Evolutionary conservation across 2,888 invertebrate genomes (phyloP).

Genomic region (Drosophila nr. perissopoda): DNA sequence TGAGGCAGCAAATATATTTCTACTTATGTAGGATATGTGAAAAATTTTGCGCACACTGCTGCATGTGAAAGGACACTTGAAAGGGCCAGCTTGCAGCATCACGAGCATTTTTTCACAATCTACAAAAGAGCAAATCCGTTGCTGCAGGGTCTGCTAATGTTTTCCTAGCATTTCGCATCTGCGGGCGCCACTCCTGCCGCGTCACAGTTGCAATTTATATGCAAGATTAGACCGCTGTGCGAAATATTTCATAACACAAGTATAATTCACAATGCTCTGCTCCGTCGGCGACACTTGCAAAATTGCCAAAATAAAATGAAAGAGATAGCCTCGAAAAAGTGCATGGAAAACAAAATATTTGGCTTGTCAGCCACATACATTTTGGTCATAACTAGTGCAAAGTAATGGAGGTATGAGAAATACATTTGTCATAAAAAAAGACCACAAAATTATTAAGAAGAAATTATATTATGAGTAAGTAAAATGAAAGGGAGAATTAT

Average conservation of each 20-base stretch:
- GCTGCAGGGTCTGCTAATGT: conserved; percentile 19
- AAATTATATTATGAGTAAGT: background rate
- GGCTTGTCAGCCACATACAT: background rate
- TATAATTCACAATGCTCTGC: conserved; percentile 20
- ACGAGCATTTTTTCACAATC: conserved; percentile 12
- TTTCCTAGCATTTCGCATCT: conserved; percentile 15
- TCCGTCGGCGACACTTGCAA: conserved; percentile 23
- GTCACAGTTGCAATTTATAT: conserved; percentile 32
- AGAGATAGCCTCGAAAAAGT: conserved; percentile 13
- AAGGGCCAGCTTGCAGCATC: conserved; percentile 20
- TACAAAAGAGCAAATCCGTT: conserved; percentile 21
- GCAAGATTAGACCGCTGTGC: conserved; percentile 27
- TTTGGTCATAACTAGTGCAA: background rate
- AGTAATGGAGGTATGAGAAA: background rate
- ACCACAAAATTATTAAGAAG: background rate
- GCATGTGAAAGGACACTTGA: conserved; percentile 33
- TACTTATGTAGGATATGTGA: conserved; percentile 43
- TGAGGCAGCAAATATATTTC: conserved; percentile 40
- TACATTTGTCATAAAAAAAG: background rate
- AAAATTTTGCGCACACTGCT: conserved; percentile 16
- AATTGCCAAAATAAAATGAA: conserved; percentile 3
- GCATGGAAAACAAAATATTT: conserved; percentile 13
- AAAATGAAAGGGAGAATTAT: background rate
- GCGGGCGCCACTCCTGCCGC: conserved; percentile 7
- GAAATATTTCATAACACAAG: conserved; percentile 13